Evolutionary conservation across 2,797 vertebrate genomes (phyloP).

Genomic region (Propithecus perrieri): DNA sequence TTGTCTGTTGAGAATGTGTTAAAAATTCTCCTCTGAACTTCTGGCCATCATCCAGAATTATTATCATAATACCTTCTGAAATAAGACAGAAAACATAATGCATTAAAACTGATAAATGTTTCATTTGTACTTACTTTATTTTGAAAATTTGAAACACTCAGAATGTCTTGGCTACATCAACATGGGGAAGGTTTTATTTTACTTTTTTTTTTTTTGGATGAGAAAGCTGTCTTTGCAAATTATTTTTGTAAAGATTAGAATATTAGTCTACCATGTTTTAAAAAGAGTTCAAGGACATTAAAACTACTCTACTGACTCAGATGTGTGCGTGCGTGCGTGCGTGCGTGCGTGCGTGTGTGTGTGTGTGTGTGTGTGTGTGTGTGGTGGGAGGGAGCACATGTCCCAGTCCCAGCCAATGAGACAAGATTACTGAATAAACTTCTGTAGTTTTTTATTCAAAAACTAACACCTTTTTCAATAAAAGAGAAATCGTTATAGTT

Average conservation of each 20-base stretch:
- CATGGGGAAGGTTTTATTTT: constrained; percentile 36
- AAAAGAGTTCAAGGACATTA: constrained; percentile 17
- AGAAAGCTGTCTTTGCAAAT: constrained; percentile 44
- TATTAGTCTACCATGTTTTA: constrained; percentile 23
- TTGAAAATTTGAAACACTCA: constrained; percentile 80
- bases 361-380: too few relatives aligned
- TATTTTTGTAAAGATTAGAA: neutral
- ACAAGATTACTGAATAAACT: constrained; percentile 38
- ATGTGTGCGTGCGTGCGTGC: neutral
- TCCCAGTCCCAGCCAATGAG: neutral
- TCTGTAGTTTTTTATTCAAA: constrained; percentile 44
- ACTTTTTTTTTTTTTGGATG: neutral
- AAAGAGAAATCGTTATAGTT: constrained; percentile 61
- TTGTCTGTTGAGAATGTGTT: constrained; percentile 82
- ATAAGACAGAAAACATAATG: constrained; percentile 85
- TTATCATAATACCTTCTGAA: constrained; percentile 87
- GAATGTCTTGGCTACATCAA: constrained; percentile 69
- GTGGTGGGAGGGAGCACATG: neutral
- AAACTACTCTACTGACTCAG: neutral
- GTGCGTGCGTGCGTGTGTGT: neutral
- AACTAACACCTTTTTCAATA: constrained; percentile 30
- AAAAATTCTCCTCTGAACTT: constrained; percentile 82
- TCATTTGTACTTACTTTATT: constrained; percentile 80
- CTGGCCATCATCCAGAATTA: constrained; percentile 86
- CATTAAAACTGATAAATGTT: constrained; percentile 84